phyloP scores from a whole-genome alignment of 2,113 vertebrate genomes.

The Hypocryptadius cinnamomeus region DNA sequence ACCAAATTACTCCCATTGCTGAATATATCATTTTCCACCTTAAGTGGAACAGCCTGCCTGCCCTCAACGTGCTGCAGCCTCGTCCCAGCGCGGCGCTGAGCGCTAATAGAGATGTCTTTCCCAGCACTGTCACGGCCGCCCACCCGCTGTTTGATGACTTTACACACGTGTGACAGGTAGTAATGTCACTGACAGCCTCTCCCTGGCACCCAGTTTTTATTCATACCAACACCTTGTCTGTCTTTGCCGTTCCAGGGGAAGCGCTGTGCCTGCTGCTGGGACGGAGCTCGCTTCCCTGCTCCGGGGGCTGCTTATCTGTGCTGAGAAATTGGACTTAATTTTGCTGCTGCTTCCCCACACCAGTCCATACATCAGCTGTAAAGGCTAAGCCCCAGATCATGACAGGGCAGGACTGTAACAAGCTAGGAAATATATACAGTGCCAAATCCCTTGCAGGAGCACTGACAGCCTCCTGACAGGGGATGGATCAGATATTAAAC shows the following conservation, averaged over 20 bases:
- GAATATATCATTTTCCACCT: conserved; percentile 22
- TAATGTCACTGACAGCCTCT: conserved; percentile 58
- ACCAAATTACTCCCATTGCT: background rate
- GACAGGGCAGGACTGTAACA: background rate
- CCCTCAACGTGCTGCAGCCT: background rate
- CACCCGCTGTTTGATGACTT: conserved; percentile 59
- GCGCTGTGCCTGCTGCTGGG: background rate
- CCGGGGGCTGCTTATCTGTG: background rate
- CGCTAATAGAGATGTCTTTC: conserved; percentile 48
- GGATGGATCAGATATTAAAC: background rate
- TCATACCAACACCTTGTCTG: background rate
- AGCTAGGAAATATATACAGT: background rate
- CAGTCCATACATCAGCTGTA: background rate
- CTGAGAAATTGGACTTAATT: background rate
- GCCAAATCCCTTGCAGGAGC: background rate
- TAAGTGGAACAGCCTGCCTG: background rate
- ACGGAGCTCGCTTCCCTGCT: background rate
- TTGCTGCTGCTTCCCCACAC: background rate
- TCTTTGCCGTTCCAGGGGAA: background rate
- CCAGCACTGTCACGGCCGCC: conserved; percentile 45
- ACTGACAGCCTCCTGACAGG: background rate
- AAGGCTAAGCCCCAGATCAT: background rate
- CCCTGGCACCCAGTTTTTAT: conserved; percentile 42
- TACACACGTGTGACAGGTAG: conserved; percentile 62
- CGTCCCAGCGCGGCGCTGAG: background rate